Evolutionary conservation across 2,113 vertebrate species (phyloP), one percentile per base, ranked within the genome.

Genomic region (Cyprinodon brontotheroides): DNA sequence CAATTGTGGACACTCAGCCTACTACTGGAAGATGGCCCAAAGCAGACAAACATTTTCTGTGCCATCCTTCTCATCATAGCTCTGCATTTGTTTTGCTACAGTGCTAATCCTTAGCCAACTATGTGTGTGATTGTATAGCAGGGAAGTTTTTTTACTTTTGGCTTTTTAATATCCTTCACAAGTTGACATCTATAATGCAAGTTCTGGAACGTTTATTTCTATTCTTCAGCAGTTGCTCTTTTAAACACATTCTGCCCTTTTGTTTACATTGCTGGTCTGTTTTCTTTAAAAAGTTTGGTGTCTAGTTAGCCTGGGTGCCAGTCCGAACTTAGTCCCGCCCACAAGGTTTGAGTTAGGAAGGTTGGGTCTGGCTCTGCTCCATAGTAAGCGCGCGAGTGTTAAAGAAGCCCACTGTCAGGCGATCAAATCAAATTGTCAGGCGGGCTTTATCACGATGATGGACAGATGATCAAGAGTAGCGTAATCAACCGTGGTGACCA

Each of bases 91-190:
- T 15, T 20, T 20, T 57, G 50, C 50, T 45, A 47, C 15, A 45
- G 14, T 12, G 45, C 11, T 37, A 64, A 6, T 20, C 39, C 37
- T 43, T 47, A 45, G 65, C 43, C 11, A 11, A 67, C 13, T 13
- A 12, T 14, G 12, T 36, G 3, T 36, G 22, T 15, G 50, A 53
- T 53, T 6, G 20, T 17, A 9, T 17, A 9, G 50, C 50, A n/a
- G 17, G 29, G 29, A 29, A 29, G 50, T 67, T 22, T 12, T 67
- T 29, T 47, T 9, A 15, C 20, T 20, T 53, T 8, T 9, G 20
- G 66, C 47, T 17, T 20, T 41, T 40, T 92, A 53, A 13, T n/a
- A 14, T 11, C 62, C 71, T 53, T 36, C 5, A 29, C 47, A 14
- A 10, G 53, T 66, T 2, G 38, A 45, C 80, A 2, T 65, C 68